Evolutionary conservation across 2,888 invertebrate species (phyloP), one percentile per base, ranked within the genome.

Genomic region (Cetonia aurata): DNA sequence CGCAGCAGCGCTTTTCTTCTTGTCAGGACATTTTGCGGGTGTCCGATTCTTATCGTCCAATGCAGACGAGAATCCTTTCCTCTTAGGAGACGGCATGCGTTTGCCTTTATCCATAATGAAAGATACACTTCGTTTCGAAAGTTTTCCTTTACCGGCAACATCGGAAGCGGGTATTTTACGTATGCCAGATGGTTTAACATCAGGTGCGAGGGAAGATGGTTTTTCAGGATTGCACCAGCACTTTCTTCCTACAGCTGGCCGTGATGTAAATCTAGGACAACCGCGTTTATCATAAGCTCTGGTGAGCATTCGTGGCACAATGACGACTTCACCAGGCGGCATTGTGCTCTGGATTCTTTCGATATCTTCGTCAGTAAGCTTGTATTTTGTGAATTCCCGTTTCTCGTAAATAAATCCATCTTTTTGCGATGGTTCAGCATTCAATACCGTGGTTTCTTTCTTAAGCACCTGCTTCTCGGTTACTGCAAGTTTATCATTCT

Each of bases 281-380:
- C 59, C 44, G 13, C 19, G 8, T 59, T 59, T 59, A 19, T 59
- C 59, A 19, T 13, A 44, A 12, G 19, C 25, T 44, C 44, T 42
- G 9, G 19, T 12, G 6, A 17, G 12, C 13, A 25, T 19, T 19
- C n/a, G 42, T n/a, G 59, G 59, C 15, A 59, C 15, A 25, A 59
- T 42, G 12, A 59, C 44, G 2, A 25, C 13, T 44, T 59, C 59
- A n/a, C 59, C 59, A 17, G 59, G 59, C 10, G 59, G 59, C 8
- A 59, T 6, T 19, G 59, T 59, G 25, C 19, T 44, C 44, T 59
- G 12, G 25, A 59, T 59, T n/a, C 12, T 44, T 19, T 19, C 12
- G 25, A 25, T 59, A 15, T 59, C 44, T 46, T 46, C 59, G 15
- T 42, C 25, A 12, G 44, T 59, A 19, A 59, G 42, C 8, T n/a